phyloP scores from a whole-genome alignment of 2,888 invertebrate species.

The Drosophila affinis region DNA sequence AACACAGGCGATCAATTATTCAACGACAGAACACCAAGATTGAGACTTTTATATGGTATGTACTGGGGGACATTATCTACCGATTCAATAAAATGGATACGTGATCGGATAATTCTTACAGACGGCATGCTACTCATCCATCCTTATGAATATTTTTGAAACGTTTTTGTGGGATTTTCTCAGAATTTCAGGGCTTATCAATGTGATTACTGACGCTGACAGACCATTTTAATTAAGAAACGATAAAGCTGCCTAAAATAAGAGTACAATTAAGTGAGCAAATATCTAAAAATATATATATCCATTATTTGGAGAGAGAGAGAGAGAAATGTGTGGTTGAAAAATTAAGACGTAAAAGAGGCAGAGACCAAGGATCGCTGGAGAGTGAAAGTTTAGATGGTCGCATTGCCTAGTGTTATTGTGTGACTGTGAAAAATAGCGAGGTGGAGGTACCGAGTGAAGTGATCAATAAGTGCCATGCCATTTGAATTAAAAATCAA shows the following conservation, averaged over 20 bases:
- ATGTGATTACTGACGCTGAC: not conserved
- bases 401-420: constrained; percentile 6
- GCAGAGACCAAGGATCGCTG: not conserved
- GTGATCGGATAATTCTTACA: no score
- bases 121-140: no score
- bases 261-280: not conserved
- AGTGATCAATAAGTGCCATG: constrained; percentile 42
- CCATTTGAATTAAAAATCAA: constrained; percentile 40
- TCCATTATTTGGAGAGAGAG: not conserved
- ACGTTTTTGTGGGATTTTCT: not conserved
- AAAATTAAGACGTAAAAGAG: no score
- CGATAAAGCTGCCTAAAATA: not conserved
- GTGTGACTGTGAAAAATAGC: constrained; percentile 22
- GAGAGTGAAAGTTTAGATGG: constrained; percentile 22
- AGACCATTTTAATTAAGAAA: not conserved
- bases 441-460: constrained; percentile 8
- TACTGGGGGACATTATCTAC: no score
- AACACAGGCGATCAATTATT: not conserved
- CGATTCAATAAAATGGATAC: not conserved
- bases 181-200: not conserved
- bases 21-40: not conserved
- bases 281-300: not conserved
- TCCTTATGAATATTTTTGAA: no score
- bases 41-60: not conserved
- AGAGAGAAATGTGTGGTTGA: no score